Percentiles rank a stretch among this genome's conserved stretches.
Evolutionary conservation across 2,888 invertebrate species (phyloP).

Genomic region (Lepidonotus clava): DNA sequence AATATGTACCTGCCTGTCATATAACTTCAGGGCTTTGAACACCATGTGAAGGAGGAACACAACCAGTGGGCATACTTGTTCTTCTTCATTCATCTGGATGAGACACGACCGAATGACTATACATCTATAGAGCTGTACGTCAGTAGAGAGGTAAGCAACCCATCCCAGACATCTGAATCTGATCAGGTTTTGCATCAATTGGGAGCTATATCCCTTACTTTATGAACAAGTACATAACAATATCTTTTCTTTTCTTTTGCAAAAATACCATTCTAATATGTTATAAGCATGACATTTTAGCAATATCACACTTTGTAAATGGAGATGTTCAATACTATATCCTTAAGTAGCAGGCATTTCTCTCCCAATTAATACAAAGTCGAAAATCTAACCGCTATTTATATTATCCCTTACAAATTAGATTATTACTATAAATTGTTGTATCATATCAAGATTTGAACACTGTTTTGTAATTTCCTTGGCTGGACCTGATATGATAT

Average conservation of each 20-base stretch:
- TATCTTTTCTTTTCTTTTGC: too few species aligned
- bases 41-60: constrained; percentile 79
- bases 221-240: too few species aligned
- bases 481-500: not conserved
- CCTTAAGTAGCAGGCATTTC: too few species aligned
- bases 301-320: too few species aligned
- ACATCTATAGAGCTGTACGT: constrained; percentile 78
- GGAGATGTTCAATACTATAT: too few species aligned
- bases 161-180: not conserved
- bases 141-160: constrained; percentile 71
- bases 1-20: not conserved
- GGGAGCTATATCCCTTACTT: not conserved
- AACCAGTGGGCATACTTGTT: constrained; percentile 80
- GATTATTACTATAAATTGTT: too few species aligned
- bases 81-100: constrained; percentile 80
- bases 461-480: too few species aligned
- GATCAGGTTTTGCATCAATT: not conserved
- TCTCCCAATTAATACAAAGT: too few species aligned
- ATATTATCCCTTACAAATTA: too few species aligned
- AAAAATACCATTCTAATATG: not conserved
- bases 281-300: too few species aligned
- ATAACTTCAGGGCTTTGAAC: constrained; percentile 75
- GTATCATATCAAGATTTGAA: too few species aligned
- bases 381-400: too few species aligned
- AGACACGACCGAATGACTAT: constrained; percentile 79